Conservation (phyloP, 2,888 invertebrate genomes). For the Acronicta aceris region DNA sequence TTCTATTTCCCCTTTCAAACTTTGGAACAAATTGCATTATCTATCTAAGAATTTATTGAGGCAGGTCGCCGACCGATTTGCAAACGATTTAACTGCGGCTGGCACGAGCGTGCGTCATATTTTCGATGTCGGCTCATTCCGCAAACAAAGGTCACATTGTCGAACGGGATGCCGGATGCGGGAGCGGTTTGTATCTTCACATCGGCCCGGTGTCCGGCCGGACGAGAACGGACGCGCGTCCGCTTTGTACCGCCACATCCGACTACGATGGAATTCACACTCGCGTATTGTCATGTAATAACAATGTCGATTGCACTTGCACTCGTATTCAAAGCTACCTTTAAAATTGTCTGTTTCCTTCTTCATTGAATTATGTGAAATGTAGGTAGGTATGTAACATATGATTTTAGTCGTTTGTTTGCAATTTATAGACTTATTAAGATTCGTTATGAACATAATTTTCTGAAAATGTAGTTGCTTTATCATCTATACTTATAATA, state of each 20-base stretch:
- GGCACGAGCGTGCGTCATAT: slow-evolving; percentile 43
- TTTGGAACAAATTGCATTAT: slow-evolving; percentile 16
- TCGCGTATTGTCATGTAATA: slow-evolving; percentile 61
- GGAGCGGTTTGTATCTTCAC: slow-evolving; percentile 65
- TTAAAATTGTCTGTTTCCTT: slow-evolving; percentile 50
- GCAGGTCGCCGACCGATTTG: slow-evolving; percentile 47
- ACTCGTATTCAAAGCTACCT: slow-evolving; percentile 31
- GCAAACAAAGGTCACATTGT: slow-evolving; percentile 70
- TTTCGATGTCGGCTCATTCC: slow-evolving; percentile 48
- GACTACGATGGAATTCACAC: slow-evolving; percentile 78
- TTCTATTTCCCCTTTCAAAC: slow-evolving; percentile 6
- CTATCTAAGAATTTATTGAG: slow-evolving; percentile 30
- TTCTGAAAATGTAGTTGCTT: too few species aligned
- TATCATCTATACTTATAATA: too few species aligned
- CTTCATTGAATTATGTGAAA: slow-evolving; percentile 35
- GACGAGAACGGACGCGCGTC: slow-evolving; percentile 76
- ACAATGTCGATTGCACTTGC: slow-evolving; percentile 50
- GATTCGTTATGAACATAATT: too few species aligned
- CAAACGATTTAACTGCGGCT: slow-evolving; percentile 24
- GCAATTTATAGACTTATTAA: too few species aligned
- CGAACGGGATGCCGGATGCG: slow-evolving; percentile 64
- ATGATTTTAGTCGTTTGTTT: too few species aligned
- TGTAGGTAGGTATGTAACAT: too few species aligned
- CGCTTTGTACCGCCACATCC: slow-evolving; percentile 72
- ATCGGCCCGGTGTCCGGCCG: slow-evolving; percentile 63